Conservation (phyloP, 2,888 invertebrate species). For the Drosophila ustulata region DNA sequence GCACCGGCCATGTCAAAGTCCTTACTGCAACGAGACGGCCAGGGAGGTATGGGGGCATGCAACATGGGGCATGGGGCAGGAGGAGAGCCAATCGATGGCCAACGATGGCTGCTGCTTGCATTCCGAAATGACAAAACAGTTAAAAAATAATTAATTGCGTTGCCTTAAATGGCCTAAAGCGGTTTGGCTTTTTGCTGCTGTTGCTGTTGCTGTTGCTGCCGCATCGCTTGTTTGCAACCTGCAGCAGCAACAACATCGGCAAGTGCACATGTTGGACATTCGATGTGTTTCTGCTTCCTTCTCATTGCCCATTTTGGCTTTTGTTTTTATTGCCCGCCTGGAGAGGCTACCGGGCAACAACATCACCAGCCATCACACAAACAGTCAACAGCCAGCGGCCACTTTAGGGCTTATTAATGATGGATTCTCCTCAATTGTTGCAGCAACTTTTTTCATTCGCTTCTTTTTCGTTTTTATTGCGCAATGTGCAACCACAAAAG, state of each 20-base stretch:
- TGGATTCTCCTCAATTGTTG: slow-evolving; percentile 81
- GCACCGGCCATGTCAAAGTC: slow-evolving; percentile 79
- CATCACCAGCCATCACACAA: slow-evolving; percentile 48
- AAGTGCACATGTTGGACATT: slow-evolving; percentile 68
- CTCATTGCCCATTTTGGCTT: slow-evolving; percentile 81
- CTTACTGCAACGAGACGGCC: slow-evolving; percentile 52
- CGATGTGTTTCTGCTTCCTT: slow-evolving; percentile 69
- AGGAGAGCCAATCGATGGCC: slow-evolving; percentile 69
- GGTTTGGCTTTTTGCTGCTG: slow-evolving; percentile 69
- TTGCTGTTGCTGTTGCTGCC: slow-evolving; percentile 49
- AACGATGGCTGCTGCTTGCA: slow-evolving; percentile 77
- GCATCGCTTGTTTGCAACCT: slow-evolving; percentile 70
- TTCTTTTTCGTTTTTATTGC: slow-evolving; percentile 63
- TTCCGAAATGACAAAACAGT: slow-evolving; percentile 85
- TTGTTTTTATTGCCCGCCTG: slow-evolving; percentile 79
- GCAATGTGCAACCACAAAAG: slow-evolving; percentile 60
- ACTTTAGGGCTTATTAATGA: slow-evolving; percentile 83
- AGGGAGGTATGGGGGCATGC: slow-evolving; percentile 16
- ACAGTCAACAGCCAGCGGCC: slow-evolving; percentile 61
- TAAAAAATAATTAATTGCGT: slow-evolving; percentile 86
- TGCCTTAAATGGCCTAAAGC: slow-evolving; percentile 84
- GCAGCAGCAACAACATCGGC: slow-evolving; percentile 51
- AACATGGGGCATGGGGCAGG: slow-evolving; percentile 19
- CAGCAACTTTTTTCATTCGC: slow-evolving; percentile 21
- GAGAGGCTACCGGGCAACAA: slow-evolving; percentile 47